Base-by-base conservation (phyloP, 2,797 vertebrate species). In the Halcyon badia region DNA sequence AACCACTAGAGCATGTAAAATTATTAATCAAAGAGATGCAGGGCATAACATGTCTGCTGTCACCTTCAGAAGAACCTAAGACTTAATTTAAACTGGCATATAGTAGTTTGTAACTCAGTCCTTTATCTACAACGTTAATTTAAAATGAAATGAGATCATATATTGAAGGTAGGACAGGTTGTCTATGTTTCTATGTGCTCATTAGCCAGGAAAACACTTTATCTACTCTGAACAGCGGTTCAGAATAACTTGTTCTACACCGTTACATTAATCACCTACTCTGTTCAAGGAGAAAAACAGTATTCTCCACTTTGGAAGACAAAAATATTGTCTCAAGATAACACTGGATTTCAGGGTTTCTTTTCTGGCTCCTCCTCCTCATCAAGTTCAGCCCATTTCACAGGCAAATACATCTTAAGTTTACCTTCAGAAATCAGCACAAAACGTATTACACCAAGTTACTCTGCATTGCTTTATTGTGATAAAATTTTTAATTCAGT, bases 121-220 rank as follows among this genome's bases (percentile, higher is more conserved):
- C 52, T 69, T 56, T 31, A 54, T 14, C 71, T 79, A 39, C 1
- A 5, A 54, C 8, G 9, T 33, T 33, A 62, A 31, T 54, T 73
- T 64, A 44, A 81, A 56, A 78, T 19, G 0, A 65, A 82, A 18
- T 24, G 16, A 64, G 22, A 68, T 48, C 10, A 44, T 2, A 7
- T 4, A 31, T 0, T 33, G 24, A 70, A 49, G 15, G 56, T 24
- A n/a, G 44, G 8, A 70, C 5, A 2, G 3, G 28, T 57, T 21
- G 17, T 90, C 35, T 46, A 6, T 15, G 4, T 20, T 83, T 66
- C 11, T 19, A 11, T 24, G 54, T n/a, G 75, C 21, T 62, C 26
- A 35, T 56, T 66, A 70, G 25, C 18, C 28, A 82, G 30, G 33
- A 80, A 95, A 60, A 41, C 19, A 22, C 11, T 89, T 70, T 81